Evolutionary conservation across 1,140 invertebrate species (phyloP).

Genomic region (Helicoverpa zea): DNA sequence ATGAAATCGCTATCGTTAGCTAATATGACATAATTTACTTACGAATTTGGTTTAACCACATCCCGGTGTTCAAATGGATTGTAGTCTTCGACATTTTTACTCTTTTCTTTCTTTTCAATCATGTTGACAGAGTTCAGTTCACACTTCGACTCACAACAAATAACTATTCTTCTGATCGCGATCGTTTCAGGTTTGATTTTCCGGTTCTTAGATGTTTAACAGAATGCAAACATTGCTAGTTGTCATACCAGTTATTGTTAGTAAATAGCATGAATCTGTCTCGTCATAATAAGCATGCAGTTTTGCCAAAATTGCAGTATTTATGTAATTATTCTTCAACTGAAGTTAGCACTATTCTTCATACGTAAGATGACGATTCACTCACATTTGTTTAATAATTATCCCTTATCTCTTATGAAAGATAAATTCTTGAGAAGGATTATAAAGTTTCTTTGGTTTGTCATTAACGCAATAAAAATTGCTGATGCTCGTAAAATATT

Average conservation of each 20-base stretch:
- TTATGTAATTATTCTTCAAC: neutral
- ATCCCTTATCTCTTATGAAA: slow-evolving; percentile 58
- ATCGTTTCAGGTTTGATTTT: neutral
- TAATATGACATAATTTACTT: slow-evolving; percentile 75
- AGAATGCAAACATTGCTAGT: neutral
- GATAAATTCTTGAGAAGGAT: slow-evolving; percentile 58
- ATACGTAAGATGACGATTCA: slow-evolving; percentile 18
- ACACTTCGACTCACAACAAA: neutral
- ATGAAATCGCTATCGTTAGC: neutral
- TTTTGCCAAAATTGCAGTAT: neutral
- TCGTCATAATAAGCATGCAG: neutral
- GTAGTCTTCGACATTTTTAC: slow-evolving; percentile 81
- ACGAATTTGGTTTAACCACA: slow-evolving; percentile 89
- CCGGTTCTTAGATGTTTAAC: neutral
- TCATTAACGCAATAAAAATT: slow-evolving; percentile 24
- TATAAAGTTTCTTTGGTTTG: slow-evolving; percentile 1
- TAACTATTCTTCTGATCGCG: neutral
- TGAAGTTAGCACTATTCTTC: slow-evolving; percentile 7
- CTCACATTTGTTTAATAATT: slow-evolving; percentile 63
- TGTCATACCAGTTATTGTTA: neutral
- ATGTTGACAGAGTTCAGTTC: neutral
- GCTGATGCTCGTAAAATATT: slow-evolving; percentile 4
- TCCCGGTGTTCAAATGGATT: slow-evolving; percentile 90
- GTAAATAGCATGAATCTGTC: neutral
- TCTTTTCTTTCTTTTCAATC: slow-evolving; percentile 47